Conservation (phyloP, 2,888 invertebrate genomes). For the Odontomyia ornata region DNA sequence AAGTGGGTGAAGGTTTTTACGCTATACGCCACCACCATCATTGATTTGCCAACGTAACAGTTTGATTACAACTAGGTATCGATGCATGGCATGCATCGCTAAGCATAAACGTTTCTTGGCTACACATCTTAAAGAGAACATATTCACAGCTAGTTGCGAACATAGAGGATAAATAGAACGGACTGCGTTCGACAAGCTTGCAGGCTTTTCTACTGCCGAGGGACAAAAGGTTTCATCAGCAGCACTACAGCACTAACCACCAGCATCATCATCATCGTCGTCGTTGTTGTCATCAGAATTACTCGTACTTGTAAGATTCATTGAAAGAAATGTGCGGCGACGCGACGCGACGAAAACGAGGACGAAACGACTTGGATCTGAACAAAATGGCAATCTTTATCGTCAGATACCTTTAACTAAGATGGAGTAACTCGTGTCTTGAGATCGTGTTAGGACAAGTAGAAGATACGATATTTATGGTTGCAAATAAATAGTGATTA, state of each 20-base stretch:
- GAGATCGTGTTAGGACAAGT: constrained; percentile 46
- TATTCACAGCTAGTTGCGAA: too few relatives aligned
- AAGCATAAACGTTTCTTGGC: constrained; percentile 9
- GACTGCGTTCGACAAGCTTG: background rate
- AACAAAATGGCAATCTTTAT: constrained; percentile 28
- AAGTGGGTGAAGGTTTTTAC: constrained; percentile 12
- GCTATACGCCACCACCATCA: constrained; percentile 7
- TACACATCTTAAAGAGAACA: background rate
- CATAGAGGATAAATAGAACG: too few relatives aligned
- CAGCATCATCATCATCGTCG: background rate
- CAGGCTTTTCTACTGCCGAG: constrained; percentile 12
- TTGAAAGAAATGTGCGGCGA: constrained; percentile 22
- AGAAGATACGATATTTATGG: constrained; percentile 45
- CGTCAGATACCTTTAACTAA: too few relatives aligned
- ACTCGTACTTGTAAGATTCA: constrained; percentile 23
- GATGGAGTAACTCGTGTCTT: constrained; percentile 43
- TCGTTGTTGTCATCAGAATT: too few relatives aligned
- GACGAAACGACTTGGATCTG: too few relatives aligned
- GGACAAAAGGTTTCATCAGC: constrained; percentile 8
- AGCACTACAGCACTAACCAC: background rate
- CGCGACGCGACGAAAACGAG: background rate
- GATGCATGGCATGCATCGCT: constrained; percentile 31
- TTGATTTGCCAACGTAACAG: constrained; percentile 44
- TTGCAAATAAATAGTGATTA: constrained; percentile 36
- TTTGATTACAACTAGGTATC: constrained; percentile 43